Evolutionary conservation across 1,140 invertebrate genomes (phyloP), one percentile per base, ranked within the genome.

Genomic region (Drosophila miranda): DNA sequence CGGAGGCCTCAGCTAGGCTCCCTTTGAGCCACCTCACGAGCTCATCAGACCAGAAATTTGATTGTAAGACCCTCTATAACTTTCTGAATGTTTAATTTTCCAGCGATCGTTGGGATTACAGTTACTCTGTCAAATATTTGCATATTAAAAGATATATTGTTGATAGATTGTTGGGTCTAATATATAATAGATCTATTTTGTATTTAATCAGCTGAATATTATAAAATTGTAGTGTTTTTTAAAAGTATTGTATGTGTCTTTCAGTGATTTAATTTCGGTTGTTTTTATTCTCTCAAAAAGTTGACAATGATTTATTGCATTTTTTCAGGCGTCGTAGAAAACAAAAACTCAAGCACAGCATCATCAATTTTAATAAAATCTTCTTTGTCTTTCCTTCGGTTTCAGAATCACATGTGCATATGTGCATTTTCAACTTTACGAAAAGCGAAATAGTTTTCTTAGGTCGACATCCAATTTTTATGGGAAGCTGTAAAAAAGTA

Each of bases 331-430:
- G 45, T 43, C 38, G 43, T 68, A 38, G 59, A 59, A 64, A 45
- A 64, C 43, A 38, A 30, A 55, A 51, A 68, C 34, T 38, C 1
- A 11, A 13, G 3, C 34, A 30, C 45, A 57, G 46, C 67, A 69
- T 70, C 67, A 70, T 70, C 67, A 70, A 70, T 70, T 69, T 69
- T 51, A 70, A 70, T 69, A 58, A 70, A 69, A 69, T 52, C 53
- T 28, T 57, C 46, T 45, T 58, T 70, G 52, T 70, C 56, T 70
- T 11, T 34, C 9, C 0, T 34, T 3, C 34, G 4, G 34, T 11
- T 3, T 3, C 34, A 13, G 11, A 0, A 38, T 44, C 13, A 8
- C 34, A 38, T 62, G n/a, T 68, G 62, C 66, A 56, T n/a, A 51
- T 68, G 64, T 55, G 64, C 50, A 55, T n/a, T n/a, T n/a, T n/a